Evolutionary conservation across 1,140 invertebrate genomes (phyloP), one percentile per base, ranked within the genome.

Genomic region (Oedothorax gibbosus): DNA sequence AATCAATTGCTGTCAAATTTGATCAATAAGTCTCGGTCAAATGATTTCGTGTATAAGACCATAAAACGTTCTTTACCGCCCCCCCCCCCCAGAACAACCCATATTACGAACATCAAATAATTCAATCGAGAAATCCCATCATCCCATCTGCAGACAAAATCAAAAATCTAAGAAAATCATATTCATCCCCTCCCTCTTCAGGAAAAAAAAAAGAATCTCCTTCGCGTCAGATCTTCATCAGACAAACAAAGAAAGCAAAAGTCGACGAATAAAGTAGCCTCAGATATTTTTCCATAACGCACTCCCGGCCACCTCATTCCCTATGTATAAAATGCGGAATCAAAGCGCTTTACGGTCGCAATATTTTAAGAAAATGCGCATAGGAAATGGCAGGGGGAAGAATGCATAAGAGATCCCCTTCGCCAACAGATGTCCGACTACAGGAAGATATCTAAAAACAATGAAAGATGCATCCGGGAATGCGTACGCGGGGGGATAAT

Each of bases 301-400:
- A 71, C 68, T 71, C 35, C 35, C 68, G 53, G 49, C 68, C 18
- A 71, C 8, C 68, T 71, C 68, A 71, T 71, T 50, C 18, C 68
- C 12, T 71, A 71, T 71, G 68, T 71, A 71, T 71, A 71, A 71
- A 71, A 71, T 71, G 15, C 68, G 53, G 68, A 71, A 71, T 71
- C 68, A 71, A 71, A 71, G 53, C 68, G 21, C 35, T 71, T 71
- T 71, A 71, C 68, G 68, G 68, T 21, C 35, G 35, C 68, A 71
- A 71, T 71, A 71, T 71, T 71, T 71, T 71, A 71, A 71, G 15
- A 21, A 50, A 49, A 71, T 71, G 68, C 68, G 49, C 68, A 71
- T 71, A 71, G 68, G 53, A 35, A 71, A 71, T 21, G 53, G 53
- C 57, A 14, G 35, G 35, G 35, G 35, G 35, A 35, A 71, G 68